Conservation (phyloP, 2,113 vertebrate genomes). For the Crotalus helleri region DNA sequence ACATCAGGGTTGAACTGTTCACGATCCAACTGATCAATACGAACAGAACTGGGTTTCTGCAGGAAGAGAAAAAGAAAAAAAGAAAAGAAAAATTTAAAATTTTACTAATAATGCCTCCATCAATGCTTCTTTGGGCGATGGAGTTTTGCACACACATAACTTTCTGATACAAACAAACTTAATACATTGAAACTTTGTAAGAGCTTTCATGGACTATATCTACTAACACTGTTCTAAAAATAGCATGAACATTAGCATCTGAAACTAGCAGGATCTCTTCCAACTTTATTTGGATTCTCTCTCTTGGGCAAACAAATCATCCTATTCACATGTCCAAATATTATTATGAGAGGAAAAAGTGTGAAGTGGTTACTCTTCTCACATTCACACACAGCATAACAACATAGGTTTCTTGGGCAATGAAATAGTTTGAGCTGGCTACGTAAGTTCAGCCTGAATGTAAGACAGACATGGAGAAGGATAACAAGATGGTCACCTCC, state of each 20-base stretch:
- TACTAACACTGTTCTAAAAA: background rate
- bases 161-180: background rate
- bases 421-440: background rate
- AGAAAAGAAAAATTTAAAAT: constrained; percentile 44
- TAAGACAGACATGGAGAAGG: background rate
- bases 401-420: background rate
- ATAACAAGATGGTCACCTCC: background rate
- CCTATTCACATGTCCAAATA: background rate
- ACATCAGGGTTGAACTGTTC: constrained; percentile 98
- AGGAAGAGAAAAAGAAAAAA: constrained; percentile 5
- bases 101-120: constrained; percentile 19
- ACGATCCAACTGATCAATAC: constrained; percentile 97
- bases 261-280: background rate
- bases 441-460: background rate
- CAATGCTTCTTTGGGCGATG: constrained; percentile 14
- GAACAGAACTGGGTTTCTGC: constrained; percentile 97
- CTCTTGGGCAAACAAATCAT: background rate
- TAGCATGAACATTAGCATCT: background rate
- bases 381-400: background rate
- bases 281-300: background rate
- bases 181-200: background rate
- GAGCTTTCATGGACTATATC: background rate
- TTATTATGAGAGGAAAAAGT: background rate
- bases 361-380: background rate
- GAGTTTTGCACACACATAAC: background rate